phyloP scores from a whole-genome alignment of 92 coral and sea anemone genomes.

The Pocillopora grandis region DNA sequence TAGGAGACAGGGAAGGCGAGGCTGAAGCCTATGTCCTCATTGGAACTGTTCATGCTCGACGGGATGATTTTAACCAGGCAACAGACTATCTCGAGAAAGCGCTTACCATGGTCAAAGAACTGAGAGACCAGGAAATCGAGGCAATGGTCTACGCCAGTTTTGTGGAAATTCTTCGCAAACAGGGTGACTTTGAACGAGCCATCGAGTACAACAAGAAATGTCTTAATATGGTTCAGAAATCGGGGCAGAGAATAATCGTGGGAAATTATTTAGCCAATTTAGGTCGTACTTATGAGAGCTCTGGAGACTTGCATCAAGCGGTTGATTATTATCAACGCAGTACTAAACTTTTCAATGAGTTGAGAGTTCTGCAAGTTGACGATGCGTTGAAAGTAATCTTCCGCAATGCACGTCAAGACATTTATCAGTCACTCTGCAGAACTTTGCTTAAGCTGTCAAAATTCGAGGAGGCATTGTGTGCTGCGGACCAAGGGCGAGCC shows the following conservation, averaged over 20 bases:
- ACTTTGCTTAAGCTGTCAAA: not conserved
- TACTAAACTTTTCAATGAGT: not conserved
- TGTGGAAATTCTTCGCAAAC: no score
- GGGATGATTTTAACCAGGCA: no score
- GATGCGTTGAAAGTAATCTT: slow-evolving; percentile 5
- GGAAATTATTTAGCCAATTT: not conserved
- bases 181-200: no score
- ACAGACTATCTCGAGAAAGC: no score
- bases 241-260: not conserved
- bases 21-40: no score
- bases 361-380: slow-evolving; percentile 5
- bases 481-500: slow-evolving; percentile 11
- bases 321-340: not conserved
- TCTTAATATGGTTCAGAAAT: not conserved
- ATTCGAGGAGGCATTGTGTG: not conserved
- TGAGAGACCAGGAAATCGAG: no score
- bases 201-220: no score
- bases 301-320: not conserved
- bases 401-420: not conserved
- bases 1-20: no score
- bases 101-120: no score
- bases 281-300: not conserved
- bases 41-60: no score
- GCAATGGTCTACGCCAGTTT: no score
- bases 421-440: not conserved